Conservation (phyloP, 2,113 vertebrate genomes). For the Delphinapterus leucas region DNA sequence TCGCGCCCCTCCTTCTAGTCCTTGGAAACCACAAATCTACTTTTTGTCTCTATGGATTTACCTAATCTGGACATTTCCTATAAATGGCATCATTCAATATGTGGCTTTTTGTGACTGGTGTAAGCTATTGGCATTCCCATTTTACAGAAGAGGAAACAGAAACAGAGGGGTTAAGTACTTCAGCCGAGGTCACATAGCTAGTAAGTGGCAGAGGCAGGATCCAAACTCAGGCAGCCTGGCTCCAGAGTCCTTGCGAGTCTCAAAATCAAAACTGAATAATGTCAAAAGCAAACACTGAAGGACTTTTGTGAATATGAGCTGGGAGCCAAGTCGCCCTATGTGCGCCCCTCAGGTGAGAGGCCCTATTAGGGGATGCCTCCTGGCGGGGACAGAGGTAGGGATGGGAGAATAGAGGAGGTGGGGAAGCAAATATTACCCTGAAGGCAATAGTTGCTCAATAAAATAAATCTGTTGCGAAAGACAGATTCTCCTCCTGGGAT, state of each 20-base stretch:
- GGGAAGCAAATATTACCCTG: background rate
- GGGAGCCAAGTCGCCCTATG: background rate
- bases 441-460: background rate
- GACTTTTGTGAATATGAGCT: background rate
- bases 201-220: background rate
- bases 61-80: background rate
- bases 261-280: background rate
- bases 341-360: background rate
- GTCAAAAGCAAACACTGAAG: background rate
- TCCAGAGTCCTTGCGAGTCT: background rate
- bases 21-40: background rate
- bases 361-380: background rate
- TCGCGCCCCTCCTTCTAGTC: no score
- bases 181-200: background rate
- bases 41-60: background rate
- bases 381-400: background rate
- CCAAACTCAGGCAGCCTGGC: background rate
- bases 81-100: background rate
- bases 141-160: background rate
- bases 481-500: background rate
- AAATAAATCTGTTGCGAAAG: background rate
- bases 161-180: background rate
- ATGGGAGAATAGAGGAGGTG: background rate
- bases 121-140: background rate
- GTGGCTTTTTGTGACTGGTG: background rate